A percentile compares a stretch with the other conserved stretches of the same genome.
phyloP scores from a whole-genome alignment of 2,113 vertebrate genomes.

The Cephalopholis sonnerati region DNA sequence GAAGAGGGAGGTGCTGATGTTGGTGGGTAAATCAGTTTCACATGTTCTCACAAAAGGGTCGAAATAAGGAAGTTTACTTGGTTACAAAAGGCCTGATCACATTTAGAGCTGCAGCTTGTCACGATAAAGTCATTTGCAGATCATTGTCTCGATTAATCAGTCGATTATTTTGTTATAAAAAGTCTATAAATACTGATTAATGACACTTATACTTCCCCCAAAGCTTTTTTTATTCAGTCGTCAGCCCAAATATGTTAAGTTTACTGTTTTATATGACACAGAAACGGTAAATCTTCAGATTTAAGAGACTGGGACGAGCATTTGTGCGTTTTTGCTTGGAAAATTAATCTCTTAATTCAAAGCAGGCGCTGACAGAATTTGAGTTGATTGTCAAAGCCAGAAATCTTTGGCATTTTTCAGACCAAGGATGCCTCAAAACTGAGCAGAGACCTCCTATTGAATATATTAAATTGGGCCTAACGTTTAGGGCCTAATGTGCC shows the following conservation, averaged over 20 bases:
- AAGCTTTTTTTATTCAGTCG: not conserved
- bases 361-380: not conserved
- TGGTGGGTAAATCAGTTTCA: not conserved
- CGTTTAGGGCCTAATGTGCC: too few relatives aligned
- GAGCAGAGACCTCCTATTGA: too few relatives aligned
- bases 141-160: not conserved
- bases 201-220: not conserved
- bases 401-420: too few relatives aligned
- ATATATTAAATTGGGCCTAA: too few relatives aligned
- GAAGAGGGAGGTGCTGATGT: not conserved
- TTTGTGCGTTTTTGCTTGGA: too few relatives aligned
- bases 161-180: not conserved
- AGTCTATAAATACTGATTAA: not conserved
- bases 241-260: not conserved
- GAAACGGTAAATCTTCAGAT: too few relatives aligned
- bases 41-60: too few relatives aligned
- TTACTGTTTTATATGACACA: not conserved
- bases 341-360: not conserved
- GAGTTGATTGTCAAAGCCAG: too few relatives aligned
- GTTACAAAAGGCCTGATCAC: not conserved
- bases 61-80: not conserved
- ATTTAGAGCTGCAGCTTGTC: not conserved
- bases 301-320: too few relatives aligned
- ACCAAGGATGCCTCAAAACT: too few relatives aligned
- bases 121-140: not conserved